Evolutionary conservation across 2,113 vertebrate species (phyloP), one percentile per base, ranked within the genome.

Genomic region (Caranx ignobilis): DNA sequence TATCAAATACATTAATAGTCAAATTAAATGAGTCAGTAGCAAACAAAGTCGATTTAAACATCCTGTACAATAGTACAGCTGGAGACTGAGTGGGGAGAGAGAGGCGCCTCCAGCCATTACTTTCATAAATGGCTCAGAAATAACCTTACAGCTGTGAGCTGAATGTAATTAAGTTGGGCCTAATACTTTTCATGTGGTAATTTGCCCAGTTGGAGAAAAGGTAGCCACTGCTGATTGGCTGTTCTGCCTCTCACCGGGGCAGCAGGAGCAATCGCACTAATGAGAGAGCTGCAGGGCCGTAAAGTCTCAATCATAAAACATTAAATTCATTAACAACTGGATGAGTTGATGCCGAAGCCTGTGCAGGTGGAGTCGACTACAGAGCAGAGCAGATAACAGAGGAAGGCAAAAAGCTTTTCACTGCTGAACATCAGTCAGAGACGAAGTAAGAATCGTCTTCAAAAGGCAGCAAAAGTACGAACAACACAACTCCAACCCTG

Each of bases 111-210:
- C 6, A 50, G 79, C 45, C 47, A 69, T 81, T 81, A 56, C 72
- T 69, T 84, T 83, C 15, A 61, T 66, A 68, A 43, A 26, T 59
- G 62, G 89, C 75, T 77, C 50, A 47, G 65, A 87, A 85, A 76
- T 43, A 67, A 75, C 76, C 71, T 86, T 75, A 48, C 66, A 87
- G 83, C 89, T 74, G 55, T 74, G 72, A 83, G 83, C 56, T 69
- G 60, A 88, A 86, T 86, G 74, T 84, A 92, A 92, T 91, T 91
- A 91, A 78, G 62, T 79, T 34, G 26, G 59, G 37, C 35, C 37
- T 67, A 81, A 86, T 84, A 87, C 69, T 78, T 86, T 85, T 86
- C 68, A 91, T 90, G 87, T 84, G 83, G 78, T 89, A 84, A 92
- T 90, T 87, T 89, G 67, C 86, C 72, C 79, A 78, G 83, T 59